Evolutionary conservation across 2,888 invertebrate species (phyloP).

Genomic region (Rotaria sp.): DNA sequence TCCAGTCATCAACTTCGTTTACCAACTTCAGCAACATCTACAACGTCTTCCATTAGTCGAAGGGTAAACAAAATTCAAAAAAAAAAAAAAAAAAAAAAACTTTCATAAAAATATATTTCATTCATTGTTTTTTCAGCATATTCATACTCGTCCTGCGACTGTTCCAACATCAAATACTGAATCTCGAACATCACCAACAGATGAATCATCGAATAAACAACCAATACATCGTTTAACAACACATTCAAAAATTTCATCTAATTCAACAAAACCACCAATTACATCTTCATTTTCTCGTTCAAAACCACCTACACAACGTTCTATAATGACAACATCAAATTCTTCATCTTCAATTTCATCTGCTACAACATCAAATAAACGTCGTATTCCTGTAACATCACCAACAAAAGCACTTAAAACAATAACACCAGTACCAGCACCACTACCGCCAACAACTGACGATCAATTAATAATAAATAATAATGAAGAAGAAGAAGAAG

Average conservation of each 20-base stretch:
- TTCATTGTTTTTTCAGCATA: not conserved
- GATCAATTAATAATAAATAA: not conserved
- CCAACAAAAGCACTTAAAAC: not conserved
- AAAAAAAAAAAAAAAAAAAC: too few species aligned
- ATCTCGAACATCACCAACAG: not conserved
- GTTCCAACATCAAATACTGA: not conserved
- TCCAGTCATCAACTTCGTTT: slow-evolving; percentile 2
- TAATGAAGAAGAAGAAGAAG: not conserved
- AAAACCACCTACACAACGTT: not conserved
- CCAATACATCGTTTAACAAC: not conserved
- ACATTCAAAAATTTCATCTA: not conserved
- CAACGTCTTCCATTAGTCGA: not conserved
- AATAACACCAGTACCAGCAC: not conserved
- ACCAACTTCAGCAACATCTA: not conserved
- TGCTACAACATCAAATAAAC: not conserved
- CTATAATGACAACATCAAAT: not conserved
- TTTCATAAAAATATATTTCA: not conserved
- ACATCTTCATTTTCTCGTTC: not conserved
- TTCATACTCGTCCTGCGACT: not conserved
- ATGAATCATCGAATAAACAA: not conserved
- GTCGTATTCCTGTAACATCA: not conserved
- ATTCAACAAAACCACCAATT: not conserved
- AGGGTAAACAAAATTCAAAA: not conserved
- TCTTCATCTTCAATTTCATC: slow-evolving; percentile 5
- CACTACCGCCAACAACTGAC: not conserved